These are phyloP conservation scores for Asbolus verrucosus DNA, from an alignment of 1,140 invertebrate species.

Conservation along the genomic window DNA sequence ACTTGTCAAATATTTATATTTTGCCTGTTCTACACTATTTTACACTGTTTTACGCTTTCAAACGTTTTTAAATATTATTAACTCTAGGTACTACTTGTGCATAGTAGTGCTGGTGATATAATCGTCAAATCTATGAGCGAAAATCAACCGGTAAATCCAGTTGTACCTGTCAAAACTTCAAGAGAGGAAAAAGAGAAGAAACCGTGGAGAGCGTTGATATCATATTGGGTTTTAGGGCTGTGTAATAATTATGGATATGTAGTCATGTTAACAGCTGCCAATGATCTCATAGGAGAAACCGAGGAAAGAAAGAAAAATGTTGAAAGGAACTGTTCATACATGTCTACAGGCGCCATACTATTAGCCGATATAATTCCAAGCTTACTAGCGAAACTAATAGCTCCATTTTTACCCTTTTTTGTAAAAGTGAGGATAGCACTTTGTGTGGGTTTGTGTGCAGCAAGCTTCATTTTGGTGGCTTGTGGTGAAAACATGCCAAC, in stretches of 20 bases:
- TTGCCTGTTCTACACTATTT: no score
- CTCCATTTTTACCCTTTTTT: conserved; percentile 80
- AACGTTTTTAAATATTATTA: no score
- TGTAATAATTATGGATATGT: conserved; percentile 93
- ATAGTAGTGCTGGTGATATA: no score
- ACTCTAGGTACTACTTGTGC: no score
- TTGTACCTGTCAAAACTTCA: no score
- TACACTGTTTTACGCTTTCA: no score
- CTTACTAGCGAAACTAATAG: conserved; percentile 79
- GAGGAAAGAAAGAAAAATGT: conserved; percentile 36
- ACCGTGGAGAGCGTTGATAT: conserved; percentile 58
- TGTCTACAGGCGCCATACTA: conserved; percentile 87
- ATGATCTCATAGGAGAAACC: conserved; percentile 76
- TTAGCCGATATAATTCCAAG: conserved; percentile 86
- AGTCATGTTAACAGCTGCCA: conserved; percentile 88
- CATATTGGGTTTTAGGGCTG: conserved; percentile 85
- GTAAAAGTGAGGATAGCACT: conserved; percentile 74
- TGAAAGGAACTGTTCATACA: conserved; percentile 72
- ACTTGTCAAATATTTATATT: no score
- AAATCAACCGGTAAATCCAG: no score
- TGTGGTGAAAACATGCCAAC: conserved; percentile 71
- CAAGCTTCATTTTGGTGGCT: conserved; percentile 78
- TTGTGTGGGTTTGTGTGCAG: conserved; percentile 71
- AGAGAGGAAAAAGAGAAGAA: not conserved
- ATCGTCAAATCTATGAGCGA: no score